These are phyloP conservation scores for Drosophila nigrodunni DNA, from an alignment of 1,140 invertebrate species.

Conservation along the genomic window DNA sequence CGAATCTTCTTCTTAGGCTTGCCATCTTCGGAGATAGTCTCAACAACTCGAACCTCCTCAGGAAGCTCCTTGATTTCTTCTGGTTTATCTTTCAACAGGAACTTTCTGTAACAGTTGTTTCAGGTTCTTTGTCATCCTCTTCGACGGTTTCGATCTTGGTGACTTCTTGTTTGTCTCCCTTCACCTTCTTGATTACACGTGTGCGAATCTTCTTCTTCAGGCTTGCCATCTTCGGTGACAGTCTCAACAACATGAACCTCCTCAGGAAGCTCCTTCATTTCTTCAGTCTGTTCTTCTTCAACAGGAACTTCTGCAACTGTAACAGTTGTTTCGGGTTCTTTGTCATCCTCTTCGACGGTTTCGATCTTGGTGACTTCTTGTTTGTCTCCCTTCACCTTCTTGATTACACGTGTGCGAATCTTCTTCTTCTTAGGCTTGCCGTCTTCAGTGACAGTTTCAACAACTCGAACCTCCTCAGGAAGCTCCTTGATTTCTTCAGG, in stretches of 20 bases:
- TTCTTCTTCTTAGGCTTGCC: constrained; percentile 79
- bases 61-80: constrained; percentile 74
- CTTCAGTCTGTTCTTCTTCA: constrained; percentile 45
- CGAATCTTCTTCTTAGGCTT: constrained; percentile 64
- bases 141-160: constrained; percentile 84
- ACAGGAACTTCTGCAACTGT: constrained; percentile 50
- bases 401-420: constrained; percentile 81
- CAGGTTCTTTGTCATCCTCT: constrained; percentile 80
- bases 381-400: constrained; percentile 55
- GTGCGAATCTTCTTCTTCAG: constrained; percentile 63
- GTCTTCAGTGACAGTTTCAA: constrained; percentile 82
- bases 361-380: constrained; percentile 85
- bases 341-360: constrained; percentile 85
- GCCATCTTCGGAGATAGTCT: constrained; percentile 65
- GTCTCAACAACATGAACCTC: constrained; percentile 74
- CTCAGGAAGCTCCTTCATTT: constrained; percentile 78
- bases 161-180: constrained; percentile 75
- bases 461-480: constrained; percentile 74
- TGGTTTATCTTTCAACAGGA: constrained; percentile 39
- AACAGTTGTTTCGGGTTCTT: constrained; percentile 67
- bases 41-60: constrained; percentile 76
- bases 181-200: constrained; percentile 70
- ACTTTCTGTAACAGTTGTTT: constrained; percentile 70
- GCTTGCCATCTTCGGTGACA: constrained; percentile 60
- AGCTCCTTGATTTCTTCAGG: constrained; percentile 45